Evolutionary conservation across 2,888 invertebrate species (phyloP), one percentile per base, ranked within the genome.

Genomic region (Hypomecis atomaria): DNA sequence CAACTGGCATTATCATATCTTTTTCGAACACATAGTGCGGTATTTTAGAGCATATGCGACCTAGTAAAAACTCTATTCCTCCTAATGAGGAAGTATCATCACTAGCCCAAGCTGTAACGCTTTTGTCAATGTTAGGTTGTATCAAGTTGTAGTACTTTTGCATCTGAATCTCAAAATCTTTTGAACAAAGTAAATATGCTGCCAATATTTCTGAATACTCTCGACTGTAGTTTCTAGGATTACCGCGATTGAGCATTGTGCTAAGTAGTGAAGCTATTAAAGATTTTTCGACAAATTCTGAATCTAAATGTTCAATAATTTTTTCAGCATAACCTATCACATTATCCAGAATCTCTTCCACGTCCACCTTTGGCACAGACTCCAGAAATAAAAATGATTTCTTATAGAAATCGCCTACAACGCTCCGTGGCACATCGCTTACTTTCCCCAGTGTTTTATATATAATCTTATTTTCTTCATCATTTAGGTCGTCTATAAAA

Each of bases 291-390:
- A 64, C 59, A 38, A 64, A 64, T 5, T 64, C 44, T 0, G 7
- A 10, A 5, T 64, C 45, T 55, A 64, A 49, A 58, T 59, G 50
- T 64, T 50, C 55, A 40, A 64, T 59, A 0, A 54, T n/a, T 11
- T 54, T 42, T 44, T 36, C 8, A 13, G 63, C 44, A 38, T 47
- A n/a, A 0, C 13, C 10, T 38, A 49, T 9, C 4, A 60, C 9
- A 40, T 3, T 3, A 5, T 40, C 45, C 0, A 59, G 43, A 34
- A 36, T 13, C 5, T 34, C 0, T 4, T 48, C 10, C 8, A 43
- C 10, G 11, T 13, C 45, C 43, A 38, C 38, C 9, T 43, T 11
- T 44, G 59, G 55, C 11, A 60, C 36, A 36, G 13, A 37, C 11
- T 53, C 55, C 9, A 59, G 37, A 37, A 49, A 59, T 10, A 56